Evolutionary conservation across 1,140 invertebrate species (phyloP).

Genomic region (Diprion similis): DNA sequence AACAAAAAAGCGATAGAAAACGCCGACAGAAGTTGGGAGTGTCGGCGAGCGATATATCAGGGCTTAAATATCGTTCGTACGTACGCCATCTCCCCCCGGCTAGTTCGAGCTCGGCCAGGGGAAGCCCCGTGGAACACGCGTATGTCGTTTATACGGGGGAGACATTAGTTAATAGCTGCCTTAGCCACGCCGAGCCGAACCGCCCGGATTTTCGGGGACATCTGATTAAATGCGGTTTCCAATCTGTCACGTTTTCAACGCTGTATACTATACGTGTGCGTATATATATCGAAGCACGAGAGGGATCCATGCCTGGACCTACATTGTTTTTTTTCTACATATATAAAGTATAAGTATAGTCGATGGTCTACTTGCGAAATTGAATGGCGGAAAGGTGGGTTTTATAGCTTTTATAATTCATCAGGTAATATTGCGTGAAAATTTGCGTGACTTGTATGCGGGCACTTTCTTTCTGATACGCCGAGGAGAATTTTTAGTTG

Average conservation of each 20-base stretch:
- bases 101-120: background rate
- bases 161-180: conserved; percentile 59
- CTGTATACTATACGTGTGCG: background rate
- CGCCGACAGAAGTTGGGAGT: conserved; percentile 64
- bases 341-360: too few relatives aligned
- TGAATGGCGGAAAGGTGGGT: too few relatives aligned
- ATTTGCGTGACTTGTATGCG: too few relatives aligned
- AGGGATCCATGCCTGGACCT: too few relatives aligned
- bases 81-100: background rate
- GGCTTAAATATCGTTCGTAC: conserved; percentile 50
- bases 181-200: conserved; percentile 30
- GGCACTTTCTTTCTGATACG: too few relatives aligned
- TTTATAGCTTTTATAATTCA: too few relatives aligned
- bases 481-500: too few relatives aligned
- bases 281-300: too few relatives aligned
- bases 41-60: conserved; percentile 62
- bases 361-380: too few relatives aligned
- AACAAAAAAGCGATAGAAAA: conserved; percentile 57
- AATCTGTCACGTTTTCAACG: conserved; percentile 60
- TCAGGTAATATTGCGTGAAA: too few relatives aligned
- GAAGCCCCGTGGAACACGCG: conserved; percentile 30
- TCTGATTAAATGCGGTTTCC: conserved; percentile 60
- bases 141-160: conserved; percentile 32
- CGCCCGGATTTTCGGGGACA: conserved; percentile 21
- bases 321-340: too few relatives aligned